These are phyloP conservation scores for Varroa destructor DNA, from an alignment of 1,140 invertebrate species.

Conservation along the genomic window DNA sequence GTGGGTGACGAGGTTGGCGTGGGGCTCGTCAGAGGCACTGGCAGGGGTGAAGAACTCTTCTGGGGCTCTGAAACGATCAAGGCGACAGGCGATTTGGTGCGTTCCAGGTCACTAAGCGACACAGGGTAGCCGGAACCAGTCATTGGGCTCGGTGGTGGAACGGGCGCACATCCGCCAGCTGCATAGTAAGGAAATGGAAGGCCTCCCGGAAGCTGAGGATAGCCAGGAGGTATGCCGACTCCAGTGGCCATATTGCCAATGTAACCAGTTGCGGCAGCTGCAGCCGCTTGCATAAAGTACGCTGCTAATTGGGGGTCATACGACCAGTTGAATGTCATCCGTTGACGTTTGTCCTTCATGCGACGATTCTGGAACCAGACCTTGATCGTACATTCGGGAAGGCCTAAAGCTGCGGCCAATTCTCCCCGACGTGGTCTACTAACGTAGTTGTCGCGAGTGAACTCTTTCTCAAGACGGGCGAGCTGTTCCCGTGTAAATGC, in stretches of 20 bases:
- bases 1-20: neutral
- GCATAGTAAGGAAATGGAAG: slow-evolving; percentile 29
- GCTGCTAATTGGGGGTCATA: slow-evolving; percentile 79
- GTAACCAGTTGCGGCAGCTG: slow-evolving; percentile 30
- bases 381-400: slow-evolving; percentile 97
- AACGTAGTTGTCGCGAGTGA: slow-evolving; percentile 93
- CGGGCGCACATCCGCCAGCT: slow-evolving; percentile 2
- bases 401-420: slow-evolving; percentile 74
- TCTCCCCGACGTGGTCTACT: slow-evolving; percentile 84
- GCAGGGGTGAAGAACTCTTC: slow-evolving; percentile 6
- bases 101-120: slow-evolving; percentile 27
- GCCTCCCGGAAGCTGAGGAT: slow-evolving; percentile 30
- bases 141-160: too few species aligned
- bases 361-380: slow-evolving; percentile 98
- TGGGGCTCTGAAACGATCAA: slow-evolving; percentile 28
- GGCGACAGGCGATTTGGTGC: slow-evolving; percentile 31
- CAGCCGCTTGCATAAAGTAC: slow-evolving; percentile 33
- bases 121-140: slow-evolving; percentile 2
- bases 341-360: slow-evolving; percentile 95
- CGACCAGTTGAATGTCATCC: slow-evolving; percentile 72
- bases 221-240: slow-evolving; percentile 27
- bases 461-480: slow-evolving; percentile 85
- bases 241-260: too few species aligned
- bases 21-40: neutral
- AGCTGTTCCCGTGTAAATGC: slow-evolving; percentile 95